Base-by-base conservation (phyloP, 2,888 invertebrate species). In the Rhopalosiphum nymphaeae region DNA sequence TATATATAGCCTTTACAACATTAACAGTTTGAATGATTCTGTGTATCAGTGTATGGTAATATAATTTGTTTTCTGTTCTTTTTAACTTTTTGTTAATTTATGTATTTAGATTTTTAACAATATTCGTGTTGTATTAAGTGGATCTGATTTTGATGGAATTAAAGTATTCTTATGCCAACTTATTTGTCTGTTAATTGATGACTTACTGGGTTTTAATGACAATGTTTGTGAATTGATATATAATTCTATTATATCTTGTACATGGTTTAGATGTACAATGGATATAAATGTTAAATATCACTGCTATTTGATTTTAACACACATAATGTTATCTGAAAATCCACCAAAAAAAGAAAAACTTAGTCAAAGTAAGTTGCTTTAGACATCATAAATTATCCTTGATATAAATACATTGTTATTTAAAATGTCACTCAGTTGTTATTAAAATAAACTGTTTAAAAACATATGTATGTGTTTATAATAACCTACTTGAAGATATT, bases 281-380 rank as follows among this genome's bases (percentile, higher is more conserved):
- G 94, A 91, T 67, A 36, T 94, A 91, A 94, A 94, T 94, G 94
- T 94, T 44, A 94, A 91, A 91, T 94, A 29, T 67, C 94, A 94
- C 25, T 91, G 94, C n/a, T 91, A 91, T 86, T 94, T 94, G 26
- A 91, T 94, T 25, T 87, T 94, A 91, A 94, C 86, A 26, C 91
- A 7, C 44, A n/a, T 94, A 57, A 91, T 94, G 94, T 87, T 94
- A 86, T 94, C 91, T 53, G 86, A 42, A n/a, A 91, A 94, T 53
- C 25, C 86, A 25, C 13, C 61, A 21, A 94, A 91, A 86, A 86
- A n/a, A 86, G 86, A 94, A 87, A 94, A 94, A 91, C 91, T 91
- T 7, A 87, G 56, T n/a, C 86, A 94, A 91, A 91, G 94, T 94
- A 26, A 93, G 56, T 61, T 36, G 26, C 61, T 92, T n/a, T 86